Base-by-base conservation (phyloP, 2,797 vertebrate genomes). In the Gephyroberyx darwinii region DNA sequence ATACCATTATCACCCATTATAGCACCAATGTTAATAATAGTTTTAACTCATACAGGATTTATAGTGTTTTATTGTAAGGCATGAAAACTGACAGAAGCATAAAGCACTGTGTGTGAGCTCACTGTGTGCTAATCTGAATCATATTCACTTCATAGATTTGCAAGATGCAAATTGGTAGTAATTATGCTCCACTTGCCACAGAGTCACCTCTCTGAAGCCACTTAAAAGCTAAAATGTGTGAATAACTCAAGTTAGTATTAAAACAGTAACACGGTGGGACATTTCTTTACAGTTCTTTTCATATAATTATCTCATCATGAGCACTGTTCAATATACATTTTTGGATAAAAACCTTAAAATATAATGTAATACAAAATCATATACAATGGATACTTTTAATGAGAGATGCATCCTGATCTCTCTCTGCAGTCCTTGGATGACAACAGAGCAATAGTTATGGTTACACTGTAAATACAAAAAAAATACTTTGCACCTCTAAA, bases 161-260 rank as follows among this genome's bases (percentile, higher is more conserved):
- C 48, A 75, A 86, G 70, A 55, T 73, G 68, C 71, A 86, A 85
- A 88, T 86, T 87, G 81, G 65, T 81, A 80, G 71, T 85, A 87
- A 92, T 90, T 91, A 89, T 79, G 69, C 82, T 71, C 81, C 80
- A 90, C 82, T 89, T 88, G 84, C 33, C 71, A 43, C 70, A 65
- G 75, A 84, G 89, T 75, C 82, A 86, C 83, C 80, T 85, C 86
- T 81, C 69, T 75, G 75, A 83, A 82, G 83, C 77, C 69, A 82
- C 85, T 84, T 51, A 79, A 72, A 45, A 72, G 63, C 80, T 68
- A 22, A 82, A 82, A 86, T 75, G 76, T 79, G 83, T 81, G 64
- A 83, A 80, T 84, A 72, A 74, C 73, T n/a, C n/a, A n/a, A n/a
- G 26, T 26, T 26, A 26, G 84, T 61, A 58, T 1, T 12, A 65